These are phyloP conservation scores for Halictus ligatus DNA, from an alignment of 2,888 invertebrate genomes.

Conservation along the genomic window DNA sequence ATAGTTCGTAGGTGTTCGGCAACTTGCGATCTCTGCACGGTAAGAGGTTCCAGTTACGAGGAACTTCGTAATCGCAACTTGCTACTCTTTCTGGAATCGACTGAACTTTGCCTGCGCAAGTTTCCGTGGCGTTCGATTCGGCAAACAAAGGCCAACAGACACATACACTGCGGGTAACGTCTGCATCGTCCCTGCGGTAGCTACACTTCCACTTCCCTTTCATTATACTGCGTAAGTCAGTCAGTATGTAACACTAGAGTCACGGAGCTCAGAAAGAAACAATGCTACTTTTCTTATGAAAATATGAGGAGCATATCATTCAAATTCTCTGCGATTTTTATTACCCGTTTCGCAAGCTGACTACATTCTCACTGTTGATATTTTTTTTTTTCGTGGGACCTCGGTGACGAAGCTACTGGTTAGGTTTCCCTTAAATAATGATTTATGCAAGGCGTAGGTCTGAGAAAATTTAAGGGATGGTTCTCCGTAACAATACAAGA, in stretches of 20 bases:
- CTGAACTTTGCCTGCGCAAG: not conserved
- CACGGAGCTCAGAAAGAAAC: not conserved
- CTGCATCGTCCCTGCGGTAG: not conserved
- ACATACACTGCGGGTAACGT: not conserved
- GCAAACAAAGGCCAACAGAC: slow-evolving; percentile 9
- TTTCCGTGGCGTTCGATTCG: not conserved
- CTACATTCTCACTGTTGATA: too few relatives aligned
- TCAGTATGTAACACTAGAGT: not conserved
- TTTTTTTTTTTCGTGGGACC: too few relatives aligned
- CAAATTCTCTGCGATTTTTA: too few relatives aligned
- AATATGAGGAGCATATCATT: too few relatives aligned
- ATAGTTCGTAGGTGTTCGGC: not conserved
- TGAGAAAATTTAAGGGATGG: too few relatives aligned
- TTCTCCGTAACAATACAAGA: too few relatives aligned
- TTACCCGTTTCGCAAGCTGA: too few relatives aligned
- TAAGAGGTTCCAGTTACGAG: not conserved
- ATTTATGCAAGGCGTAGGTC: too few relatives aligned
- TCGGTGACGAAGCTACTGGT: too few relatives aligned
- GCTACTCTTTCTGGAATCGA: not conserved
- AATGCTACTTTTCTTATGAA: too few relatives aligned
- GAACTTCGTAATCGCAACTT: not conserved
- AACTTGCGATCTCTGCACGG: not conserved
- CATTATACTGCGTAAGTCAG: not conserved
- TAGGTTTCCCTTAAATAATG: too few relatives aligned
- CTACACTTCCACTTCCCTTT: not conserved